Percentiles rank a stretch among this genome's conserved stretches.
phyloP scores from a whole-genome alignment of 2,797 vertebrate genomes.

The Sorex maritimensis region DNA sequence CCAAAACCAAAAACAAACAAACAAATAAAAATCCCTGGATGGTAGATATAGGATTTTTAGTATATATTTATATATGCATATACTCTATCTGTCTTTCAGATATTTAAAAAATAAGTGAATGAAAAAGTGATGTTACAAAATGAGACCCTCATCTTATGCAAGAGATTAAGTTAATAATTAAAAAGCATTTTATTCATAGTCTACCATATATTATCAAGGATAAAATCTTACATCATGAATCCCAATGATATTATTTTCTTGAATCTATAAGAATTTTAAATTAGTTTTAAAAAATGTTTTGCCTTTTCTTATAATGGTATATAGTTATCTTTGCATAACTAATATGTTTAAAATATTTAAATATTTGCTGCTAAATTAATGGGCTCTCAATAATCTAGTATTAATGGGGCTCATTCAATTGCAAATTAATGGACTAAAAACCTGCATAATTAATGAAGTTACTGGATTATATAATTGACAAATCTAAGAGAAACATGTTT shows the following conservation, averaged over 20 bases:
- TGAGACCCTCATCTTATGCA: not conserved
- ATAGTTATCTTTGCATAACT: not conserved
- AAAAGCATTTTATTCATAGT: conserved; percentile 2
- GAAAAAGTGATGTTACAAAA: not conserved
- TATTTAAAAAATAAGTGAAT: not conserved
- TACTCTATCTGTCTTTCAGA: not conserved
- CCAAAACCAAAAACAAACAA: too few species aligned
- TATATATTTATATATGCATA: not conserved
- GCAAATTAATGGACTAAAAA: not conserved
- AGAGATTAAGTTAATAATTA: not conserved
- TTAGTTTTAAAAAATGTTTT: too few species aligned
- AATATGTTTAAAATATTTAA: not conserved
- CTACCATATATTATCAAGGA: not conserved
- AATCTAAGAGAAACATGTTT: not conserved
- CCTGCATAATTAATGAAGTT: not conserved
- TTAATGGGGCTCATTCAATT: not conserved
- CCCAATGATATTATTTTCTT: not conserved
- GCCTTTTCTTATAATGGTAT: not conserved
- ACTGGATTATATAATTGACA: not conserved
- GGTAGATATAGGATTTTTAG: not conserved
- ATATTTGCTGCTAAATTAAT: not conserved
- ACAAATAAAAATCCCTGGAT: not conserved
- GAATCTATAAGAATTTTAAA: too few species aligned
- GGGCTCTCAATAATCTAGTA: not conserved
- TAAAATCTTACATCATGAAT: not conserved